Conservation (phyloP, 2,113 vertebrate genomes). For the Upupa epops region DNA sequence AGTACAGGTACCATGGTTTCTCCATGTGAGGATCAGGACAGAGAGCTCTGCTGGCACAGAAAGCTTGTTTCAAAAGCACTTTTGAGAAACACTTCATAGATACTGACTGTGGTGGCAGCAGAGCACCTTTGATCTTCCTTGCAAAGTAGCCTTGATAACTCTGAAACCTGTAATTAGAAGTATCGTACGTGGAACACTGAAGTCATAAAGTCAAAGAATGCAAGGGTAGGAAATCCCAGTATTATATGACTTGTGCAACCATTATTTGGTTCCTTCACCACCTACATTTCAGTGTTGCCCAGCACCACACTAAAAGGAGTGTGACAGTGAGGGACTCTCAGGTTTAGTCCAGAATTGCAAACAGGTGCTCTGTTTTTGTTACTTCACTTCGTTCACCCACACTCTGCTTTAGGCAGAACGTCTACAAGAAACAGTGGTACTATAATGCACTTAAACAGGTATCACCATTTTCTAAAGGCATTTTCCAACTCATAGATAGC, state of each 20-base stretch:
- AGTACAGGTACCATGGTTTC: not conserved
- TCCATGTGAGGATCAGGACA: not conserved
- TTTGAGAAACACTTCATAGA: not conserved
- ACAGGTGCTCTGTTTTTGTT: not conserved
- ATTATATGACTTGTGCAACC: not conserved
- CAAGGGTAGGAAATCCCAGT: not conserved
- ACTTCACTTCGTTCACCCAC: not conserved
- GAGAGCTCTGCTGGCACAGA: not conserved
- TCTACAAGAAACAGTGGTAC: not conserved
- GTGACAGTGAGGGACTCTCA: not conserved
- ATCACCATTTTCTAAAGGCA: not conserved
- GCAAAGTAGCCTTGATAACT: conserved; percentile 22
- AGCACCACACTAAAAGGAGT: not conserved
- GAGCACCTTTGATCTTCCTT: conserved; percentile 46
- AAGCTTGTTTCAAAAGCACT: conserved; percentile 23
- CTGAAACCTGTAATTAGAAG: conserved; percentile 50
- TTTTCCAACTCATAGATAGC: not conserved
- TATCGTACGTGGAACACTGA: not conserved
- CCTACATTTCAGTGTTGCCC: not conserved
- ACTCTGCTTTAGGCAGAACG: not conserved
- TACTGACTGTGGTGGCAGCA: conserved; percentile 6
- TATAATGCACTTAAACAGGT: not conserved
- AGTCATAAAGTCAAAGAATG: not conserved
- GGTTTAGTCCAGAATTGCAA: not conserved
- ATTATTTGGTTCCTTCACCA: not conserved